Conservation (phyloP, 1,140 invertebrate genomes). For the Bombyx mori region DNA sequence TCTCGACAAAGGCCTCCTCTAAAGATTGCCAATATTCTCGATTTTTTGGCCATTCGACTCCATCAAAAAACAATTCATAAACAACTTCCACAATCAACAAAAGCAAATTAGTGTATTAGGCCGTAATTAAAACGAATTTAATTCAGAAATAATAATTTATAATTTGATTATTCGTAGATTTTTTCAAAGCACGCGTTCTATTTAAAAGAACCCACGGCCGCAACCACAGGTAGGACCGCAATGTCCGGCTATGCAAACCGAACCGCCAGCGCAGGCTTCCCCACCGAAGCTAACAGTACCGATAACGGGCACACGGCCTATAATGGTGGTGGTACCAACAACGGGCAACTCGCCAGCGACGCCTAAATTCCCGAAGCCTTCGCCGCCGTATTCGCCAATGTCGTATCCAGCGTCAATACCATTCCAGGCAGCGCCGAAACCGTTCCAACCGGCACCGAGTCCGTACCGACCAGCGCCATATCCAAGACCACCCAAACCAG, state of each 20-base stretch:
- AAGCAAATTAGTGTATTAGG: too few relatives aligned
- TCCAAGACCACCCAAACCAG: not conserved
- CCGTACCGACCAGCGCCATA: too few relatives aligned
- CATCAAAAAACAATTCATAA: too few relatives aligned
- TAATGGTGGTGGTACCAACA: slow-evolving; percentile 7
- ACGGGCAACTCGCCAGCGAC: slow-evolving; percentile 41
- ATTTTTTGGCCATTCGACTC: too few relatives aligned
- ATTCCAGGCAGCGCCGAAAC: slow-evolving; percentile 16
- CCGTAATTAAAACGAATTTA: too few relatives aligned
- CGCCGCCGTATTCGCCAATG: slow-evolving; percentile 22
- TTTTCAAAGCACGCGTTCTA: too few relatives aligned
- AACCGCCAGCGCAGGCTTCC: not conserved
- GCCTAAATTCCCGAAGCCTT: slow-evolving; percentile 30
- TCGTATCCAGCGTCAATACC: not conserved
- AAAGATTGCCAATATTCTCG: too few relatives aligned
- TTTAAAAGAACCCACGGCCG: slow-evolving; percentile 7
- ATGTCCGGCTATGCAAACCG: not conserved
- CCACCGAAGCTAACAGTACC: slow-evolving; percentile 1
- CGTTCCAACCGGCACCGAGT: too few relatives aligned
- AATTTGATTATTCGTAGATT: too few relatives aligned
- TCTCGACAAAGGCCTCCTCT: too few relatives aligned
- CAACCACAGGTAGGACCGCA: slow-evolving; percentile 12
- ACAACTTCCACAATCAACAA: too few relatives aligned
- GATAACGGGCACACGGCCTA: not conserved
- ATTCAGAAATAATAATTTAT: too few relatives aligned